Base-by-base conservation (phyloP, 1,140 invertebrate genomes). In the Panagrolaimus sp. region DNA sequence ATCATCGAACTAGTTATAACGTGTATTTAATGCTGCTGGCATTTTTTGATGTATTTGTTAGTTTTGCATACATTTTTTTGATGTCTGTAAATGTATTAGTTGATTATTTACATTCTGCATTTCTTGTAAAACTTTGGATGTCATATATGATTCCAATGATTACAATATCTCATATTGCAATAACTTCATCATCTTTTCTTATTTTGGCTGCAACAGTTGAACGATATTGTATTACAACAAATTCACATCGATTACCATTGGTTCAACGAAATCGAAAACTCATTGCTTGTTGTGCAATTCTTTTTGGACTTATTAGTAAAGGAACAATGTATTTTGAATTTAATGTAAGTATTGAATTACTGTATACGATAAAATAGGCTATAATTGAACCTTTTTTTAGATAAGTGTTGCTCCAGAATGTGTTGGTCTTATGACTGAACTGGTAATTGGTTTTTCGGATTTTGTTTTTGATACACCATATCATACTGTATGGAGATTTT, bases 181-280 rank as follows among this genome's bases (percentile, higher is more conserved):
- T 80, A 64, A 81, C 77, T 13, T 70, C 79, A 9, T 76, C 76
- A 5, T 78, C 72, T 45, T 82, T 80, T 45, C 75, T 82, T 1
- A 80, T 80, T 63, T 67, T 82, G 4, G 70, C 75, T 20, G 79
- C 79, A n/a, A 80, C 79, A 20, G 72, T 80, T 72, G 79, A 80
- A 66, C 61, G 79, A 43, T 80, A 72, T 62, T 82, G 74, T 48
- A 64, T 82, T 13, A 82, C 79, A 1, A 42, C 63, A 51, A 72
- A 67, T 47, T 73, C 57, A 16, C 67, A 27, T 42, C 62, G 53
- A 61, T 67, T 68, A 57, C 67, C 46, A 57, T 66, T 71, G 53
- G 66, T 71, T 63, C 80, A 74, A 67, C 47, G 70, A 65, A 80
- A 82, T 48, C 70, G 79, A 23, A 69, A 68, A 64, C 68, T 53